phyloP scores from a whole-genome alignment of 2,888 invertebrate species.

The Agrotis exclamationis region DNA sequence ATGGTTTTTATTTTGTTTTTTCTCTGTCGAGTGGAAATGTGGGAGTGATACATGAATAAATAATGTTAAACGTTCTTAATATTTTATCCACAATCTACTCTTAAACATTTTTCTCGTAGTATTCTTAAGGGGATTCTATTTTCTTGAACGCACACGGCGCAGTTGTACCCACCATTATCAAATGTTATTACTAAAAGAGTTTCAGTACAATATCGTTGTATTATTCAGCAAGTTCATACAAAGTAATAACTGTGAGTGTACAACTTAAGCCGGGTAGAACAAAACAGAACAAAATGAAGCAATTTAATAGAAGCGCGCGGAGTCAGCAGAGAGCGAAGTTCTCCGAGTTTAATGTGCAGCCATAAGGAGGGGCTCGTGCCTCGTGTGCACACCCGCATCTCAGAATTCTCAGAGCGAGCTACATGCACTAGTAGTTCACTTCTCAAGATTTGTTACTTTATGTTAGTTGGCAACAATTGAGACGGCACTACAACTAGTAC shows the following conservation, averaged over 20 bases:
- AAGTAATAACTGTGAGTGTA: constrained; percentile 34
- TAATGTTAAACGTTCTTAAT: constrained; percentile 31
- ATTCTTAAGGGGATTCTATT: constrained; percentile 20
- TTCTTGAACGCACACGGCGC: constrained; percentile 10
- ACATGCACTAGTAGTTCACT: constrained; percentile 13
- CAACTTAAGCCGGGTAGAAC: constrained; percentile 27
- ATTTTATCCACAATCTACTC: constrained; percentile 18
- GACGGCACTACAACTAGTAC: background rate
- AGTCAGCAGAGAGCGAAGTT: constrained; percentile 45
- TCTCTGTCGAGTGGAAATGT: constrained; percentile 10
- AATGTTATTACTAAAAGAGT: constrained; percentile 10
- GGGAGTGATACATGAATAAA: constrained; percentile 26
- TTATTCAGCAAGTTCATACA: constrained; percentile 37
- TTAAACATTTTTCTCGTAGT: constrained; percentile 13
- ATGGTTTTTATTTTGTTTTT: constrained; percentile 3
- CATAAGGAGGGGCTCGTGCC: constrained; percentile 23
- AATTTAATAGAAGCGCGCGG: constrained; percentile 40
- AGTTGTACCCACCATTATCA: constrained; percentile 7
- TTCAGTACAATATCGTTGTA: constrained; percentile 4
- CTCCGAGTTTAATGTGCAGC: constrained; percentile 28
- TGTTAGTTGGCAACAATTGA: constrained; percentile 14
- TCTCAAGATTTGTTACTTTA: constrained; percentile 37
- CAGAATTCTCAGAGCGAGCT: background rate
- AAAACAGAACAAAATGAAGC: constrained; percentile 48
- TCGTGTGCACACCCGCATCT: constrained; percentile 2